Conservation (phyloP, 2,113 vertebrate species). For the Pteruthius melanotis region DNA sequence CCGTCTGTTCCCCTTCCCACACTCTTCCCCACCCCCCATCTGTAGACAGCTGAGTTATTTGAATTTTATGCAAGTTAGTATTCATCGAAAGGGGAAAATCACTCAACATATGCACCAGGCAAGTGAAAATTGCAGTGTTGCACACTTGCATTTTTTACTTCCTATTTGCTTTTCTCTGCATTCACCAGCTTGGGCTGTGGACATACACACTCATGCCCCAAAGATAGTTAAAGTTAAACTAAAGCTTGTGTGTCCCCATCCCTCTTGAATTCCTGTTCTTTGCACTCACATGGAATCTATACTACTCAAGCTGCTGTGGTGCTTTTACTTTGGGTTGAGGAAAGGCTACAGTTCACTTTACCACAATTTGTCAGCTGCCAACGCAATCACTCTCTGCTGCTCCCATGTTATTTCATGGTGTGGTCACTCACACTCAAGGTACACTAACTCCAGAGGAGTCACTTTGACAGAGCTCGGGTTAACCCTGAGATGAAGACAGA, state of each 20-base stretch:
- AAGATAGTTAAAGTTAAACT: not conserved
- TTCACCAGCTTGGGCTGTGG: not conserved
- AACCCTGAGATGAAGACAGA: not conserved
- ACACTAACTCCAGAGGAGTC: not conserved
- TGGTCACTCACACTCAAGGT: not conserved
- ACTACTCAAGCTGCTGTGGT: not conserved
- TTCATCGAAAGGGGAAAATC: slow-evolving; percentile 36
- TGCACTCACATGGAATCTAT: not conserved
- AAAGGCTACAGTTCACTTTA: not conserved
- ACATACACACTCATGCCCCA: not conserved
- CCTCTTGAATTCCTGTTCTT: not conserved
- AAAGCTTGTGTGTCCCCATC: not conserved
- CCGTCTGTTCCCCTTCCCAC: slow-evolving; percentile 66
- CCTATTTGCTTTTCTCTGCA: not conserved
- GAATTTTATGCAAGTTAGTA: slow-evolving; percentile 53
- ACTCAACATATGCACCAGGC: not conserved
- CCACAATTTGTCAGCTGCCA: slow-evolving; percentile 26
- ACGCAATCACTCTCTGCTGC: slow-evolving; percentile 22
- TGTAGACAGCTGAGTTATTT: slow-evolving; percentile 54
- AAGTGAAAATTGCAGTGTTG: not conserved
- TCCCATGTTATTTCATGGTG: slow-evolving; percentile 56
- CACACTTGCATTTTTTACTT: not conserved
- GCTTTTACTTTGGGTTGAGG: not conserved
- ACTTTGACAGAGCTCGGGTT: not conserved
- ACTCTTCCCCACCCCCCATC: slow-evolving; percentile 17